Evolutionary conservation across 2,888 invertebrate species (phyloP).

Genomic region (Agrochola litura): DNA sequence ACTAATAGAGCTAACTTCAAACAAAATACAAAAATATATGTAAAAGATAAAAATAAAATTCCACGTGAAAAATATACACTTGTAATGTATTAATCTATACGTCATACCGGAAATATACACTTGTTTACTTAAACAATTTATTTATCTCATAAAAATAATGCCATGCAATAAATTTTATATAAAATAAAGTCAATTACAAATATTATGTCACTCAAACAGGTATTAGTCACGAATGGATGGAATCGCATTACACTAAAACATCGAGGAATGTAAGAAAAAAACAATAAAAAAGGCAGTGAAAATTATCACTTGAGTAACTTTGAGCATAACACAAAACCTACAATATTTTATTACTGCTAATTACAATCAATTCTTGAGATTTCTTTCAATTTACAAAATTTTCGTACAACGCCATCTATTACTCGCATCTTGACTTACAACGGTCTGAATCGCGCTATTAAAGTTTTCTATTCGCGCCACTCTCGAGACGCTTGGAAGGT

Average conservation of each 20-base stretch:
- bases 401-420: constrained; percentile 53
- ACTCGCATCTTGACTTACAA: constrained; percentile 38
- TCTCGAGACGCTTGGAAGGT: constrained; percentile 88
- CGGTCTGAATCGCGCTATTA: constrained; percentile 24
- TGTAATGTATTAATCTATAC: constrained; percentile 17
- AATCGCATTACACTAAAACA: constrained; percentile 52
- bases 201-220: constrained; percentile 76
- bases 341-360: constrained; percentile 45
- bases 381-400: constrained; percentile 53
- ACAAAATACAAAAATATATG: constrained; percentile 46
- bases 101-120: constrained; percentile 38
- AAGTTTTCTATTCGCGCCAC: constrained; percentile 81
- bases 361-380: constrained; percentile 47
- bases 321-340: constrained; percentile 68
- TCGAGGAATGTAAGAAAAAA: constrained; percentile 61
- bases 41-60: constrained; percentile 7
- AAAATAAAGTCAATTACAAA: constrained; percentile 58
- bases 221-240: constrained; percentile 73
- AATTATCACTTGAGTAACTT: constrained; percentile 73
- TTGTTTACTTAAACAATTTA: constrained; percentile 25
- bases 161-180: constrained; percentile 42
- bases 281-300: constrained; percentile 73
- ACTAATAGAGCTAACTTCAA: constrained; percentile 31
- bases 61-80: constrained; percentile 40
- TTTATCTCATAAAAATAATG: constrained; percentile 32